Evolutionary conservation across 2,888 invertebrate genomes (phyloP).

Genomic region (Notocelia uddmanniana): DNA sequence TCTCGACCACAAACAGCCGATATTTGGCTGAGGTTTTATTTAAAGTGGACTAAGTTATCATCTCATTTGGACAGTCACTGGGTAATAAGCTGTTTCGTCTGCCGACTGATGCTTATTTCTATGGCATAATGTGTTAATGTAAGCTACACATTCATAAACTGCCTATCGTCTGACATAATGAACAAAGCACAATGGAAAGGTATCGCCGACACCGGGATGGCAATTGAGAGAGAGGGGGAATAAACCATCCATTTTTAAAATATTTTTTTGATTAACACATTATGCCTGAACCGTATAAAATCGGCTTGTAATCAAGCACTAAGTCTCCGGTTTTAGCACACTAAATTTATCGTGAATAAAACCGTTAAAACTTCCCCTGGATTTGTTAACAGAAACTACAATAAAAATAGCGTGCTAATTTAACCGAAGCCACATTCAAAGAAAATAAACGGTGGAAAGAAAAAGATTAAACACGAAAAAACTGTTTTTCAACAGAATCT

Average conservation of each 20-base stretch:
- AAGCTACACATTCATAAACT: neutral
- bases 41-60: neutral
- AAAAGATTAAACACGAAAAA: too few relatives aligned
- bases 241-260: neutral
- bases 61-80: neutral
- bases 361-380: neutral
- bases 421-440: neutral
- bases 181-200: too few relatives aligned
- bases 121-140: neutral
- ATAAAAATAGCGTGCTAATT: neutral
- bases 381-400: neutral
- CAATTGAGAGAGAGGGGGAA: too few relatives aligned
- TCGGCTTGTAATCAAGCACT: neutral
- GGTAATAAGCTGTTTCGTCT: neutral
- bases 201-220: too few relatives aligned
- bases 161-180: too few relatives aligned
- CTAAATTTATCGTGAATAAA: neutral
- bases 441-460: neutral
- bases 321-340: neutral
- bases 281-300: neutral
- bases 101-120: neutral
- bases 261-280: neutral
- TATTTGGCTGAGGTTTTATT: too few relatives aligned
- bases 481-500: too few relatives aligned
- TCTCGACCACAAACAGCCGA: too few relatives aligned